phyloP scores from a whole-genome alignment of 2,113 vertebrate genomes.

The Gila orcuttii region DNA sequence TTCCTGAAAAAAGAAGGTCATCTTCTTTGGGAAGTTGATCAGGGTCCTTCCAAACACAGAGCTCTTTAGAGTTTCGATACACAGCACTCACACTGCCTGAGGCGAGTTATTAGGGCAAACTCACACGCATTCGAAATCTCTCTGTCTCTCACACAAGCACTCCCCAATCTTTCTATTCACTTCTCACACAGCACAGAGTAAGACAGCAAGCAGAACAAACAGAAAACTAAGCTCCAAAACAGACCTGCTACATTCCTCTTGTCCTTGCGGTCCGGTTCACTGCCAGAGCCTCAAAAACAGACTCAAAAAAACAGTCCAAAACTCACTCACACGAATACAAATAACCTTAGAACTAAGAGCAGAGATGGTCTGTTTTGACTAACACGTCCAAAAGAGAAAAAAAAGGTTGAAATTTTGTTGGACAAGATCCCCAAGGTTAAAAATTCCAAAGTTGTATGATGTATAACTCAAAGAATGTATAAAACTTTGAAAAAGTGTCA shows the following conservation, averaged over 20 bases:
- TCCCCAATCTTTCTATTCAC: not conserved
- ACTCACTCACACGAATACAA: slow-evolving; percentile 18
- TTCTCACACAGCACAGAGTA: not conserved
- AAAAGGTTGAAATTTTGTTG: not conserved
- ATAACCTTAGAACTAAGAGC: not conserved
- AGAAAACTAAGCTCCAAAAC: slow-evolving; percentile 42
- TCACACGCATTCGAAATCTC: slow-evolving; percentile 1
- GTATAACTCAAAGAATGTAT: slow-evolving; percentile 6
- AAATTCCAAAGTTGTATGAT: not conserved
- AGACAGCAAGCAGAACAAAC: slow-evolving; percentile 29
- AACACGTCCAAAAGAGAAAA: not conserved
- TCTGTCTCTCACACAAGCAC: not conserved
- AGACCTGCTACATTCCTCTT: slow-evolving; percentile 62
- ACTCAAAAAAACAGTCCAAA: not conserved
- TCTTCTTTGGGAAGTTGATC: not conserved
- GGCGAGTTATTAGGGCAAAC: slow-evolving; percentile 18
- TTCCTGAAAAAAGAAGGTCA: slow-evolving; percentile 1
- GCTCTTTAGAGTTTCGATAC: slow-evolving; percentile 17
- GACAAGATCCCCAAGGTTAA: not conserved
- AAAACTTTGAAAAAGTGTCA: slow-evolving; percentile 33
- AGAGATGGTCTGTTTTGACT: slow-evolving; percentile 11
- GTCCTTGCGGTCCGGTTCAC: slow-evolving; percentile 32
- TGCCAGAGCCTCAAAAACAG: not conserved
- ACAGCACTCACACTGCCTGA: slow-evolving; percentile 26
- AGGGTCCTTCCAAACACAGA: slow-evolving; percentile 1